A percentile compares a stretch with the other conserved stretches of the same genome.
phyloP scores from a whole-genome alignment of 2,888 invertebrate species.

The Drosophila trichaetosa region DNA sequence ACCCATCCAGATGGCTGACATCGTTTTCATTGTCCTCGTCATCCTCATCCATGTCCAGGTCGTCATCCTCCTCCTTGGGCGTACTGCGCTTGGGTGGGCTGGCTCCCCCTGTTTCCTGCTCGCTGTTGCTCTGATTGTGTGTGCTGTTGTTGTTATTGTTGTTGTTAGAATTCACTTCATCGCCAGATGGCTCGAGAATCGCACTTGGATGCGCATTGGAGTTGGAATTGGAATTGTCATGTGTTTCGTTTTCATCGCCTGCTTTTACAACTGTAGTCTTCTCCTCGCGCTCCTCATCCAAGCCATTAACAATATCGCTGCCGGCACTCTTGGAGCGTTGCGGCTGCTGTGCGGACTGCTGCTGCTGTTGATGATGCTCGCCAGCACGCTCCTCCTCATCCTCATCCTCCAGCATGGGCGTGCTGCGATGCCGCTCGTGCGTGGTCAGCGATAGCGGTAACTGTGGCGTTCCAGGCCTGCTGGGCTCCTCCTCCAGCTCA shows the following conservation, averaged over 20 bases:
- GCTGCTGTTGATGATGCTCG: slow-evolving; percentile 36
- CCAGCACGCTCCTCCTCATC: slow-evolving; percentile 58
- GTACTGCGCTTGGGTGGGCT: slow-evolving; percentile 74
- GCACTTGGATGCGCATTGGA: slow-evolving; percentile 29
- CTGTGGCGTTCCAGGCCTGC: slow-evolving; percentile 89
- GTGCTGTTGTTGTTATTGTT: slow-evolving; percentile 51
- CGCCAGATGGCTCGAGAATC: slow-evolving; percentile 29
- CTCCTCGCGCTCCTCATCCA: slow-evolving; percentile 68
- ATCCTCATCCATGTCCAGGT: slow-evolving; percentile 84
- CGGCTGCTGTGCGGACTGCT: slow-evolving; percentile 31
- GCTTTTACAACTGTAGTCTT: slow-evolving; percentile 32
- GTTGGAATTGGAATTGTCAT: slow-evolving; percentile 60
- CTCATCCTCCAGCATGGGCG: slow-evolving; percentile 70
- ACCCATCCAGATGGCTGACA: slow-evolving; percentile 84
- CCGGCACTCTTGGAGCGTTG: slow-evolving; percentile 55
- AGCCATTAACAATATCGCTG: slow-evolving; percentile 63
- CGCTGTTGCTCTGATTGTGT: slow-evolving; percentile 54
- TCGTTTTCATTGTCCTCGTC: slow-evolving; percentile 84
- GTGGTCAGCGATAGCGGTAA: slow-evolving; percentile 90
- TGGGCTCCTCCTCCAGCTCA: slow-evolving; percentile 88
- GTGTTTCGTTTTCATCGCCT: slow-evolving; percentile 23
- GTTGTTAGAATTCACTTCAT: slow-evolving; percentile 44
- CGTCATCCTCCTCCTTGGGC: slow-evolving; percentile 83
- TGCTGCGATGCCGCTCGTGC: slow-evolving; percentile 83
- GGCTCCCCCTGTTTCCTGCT: slow-evolving; percentile 35